Percentiles rank a stretch among this genome's conserved stretches.
These are phyloP conservation scores for Protula sp. DNA, from an alignment of 2,888 invertebrate genomes.

Conservation along the genomic window DNA sequence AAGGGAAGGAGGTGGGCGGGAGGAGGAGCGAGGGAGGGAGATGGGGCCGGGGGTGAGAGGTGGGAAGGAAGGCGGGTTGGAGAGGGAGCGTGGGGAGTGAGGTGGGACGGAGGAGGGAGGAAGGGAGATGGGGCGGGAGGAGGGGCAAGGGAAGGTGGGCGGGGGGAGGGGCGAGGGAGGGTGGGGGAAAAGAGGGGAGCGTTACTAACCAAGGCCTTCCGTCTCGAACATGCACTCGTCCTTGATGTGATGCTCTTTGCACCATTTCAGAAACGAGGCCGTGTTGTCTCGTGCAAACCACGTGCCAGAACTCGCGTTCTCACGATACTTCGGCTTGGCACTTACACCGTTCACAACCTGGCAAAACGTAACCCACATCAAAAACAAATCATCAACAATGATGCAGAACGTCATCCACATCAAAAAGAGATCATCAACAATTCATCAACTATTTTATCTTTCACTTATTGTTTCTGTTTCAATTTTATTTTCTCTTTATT, in stretches of 20 bases:
- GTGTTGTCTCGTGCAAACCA: slow-evolving; percentile 87
- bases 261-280: slow-evolving; percentile 82
- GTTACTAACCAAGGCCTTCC: slow-evolving; percentile 76
- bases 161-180: no score
- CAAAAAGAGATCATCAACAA: not conserved
- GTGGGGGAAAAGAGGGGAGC: no score
- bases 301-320: slow-evolving; percentile 75
- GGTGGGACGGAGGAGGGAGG: no score
- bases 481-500: no score
- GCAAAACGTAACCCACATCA: slow-evolving; percentile 1
- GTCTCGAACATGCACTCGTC: slow-evolving; percentile 84
- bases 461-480: not conserved
- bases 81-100: no score
- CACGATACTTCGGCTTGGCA: slow-evolving; percentile 64
- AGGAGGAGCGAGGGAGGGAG: not conserved
- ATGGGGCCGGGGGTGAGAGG: not conserved
- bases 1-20: not conserved
- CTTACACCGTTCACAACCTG: not conserved
- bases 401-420: no score
- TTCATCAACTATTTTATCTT: not conserved
- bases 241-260: slow-evolving; percentile 76
- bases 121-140: no score
- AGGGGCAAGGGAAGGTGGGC: no score
- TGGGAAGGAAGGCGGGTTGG: no score
- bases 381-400: not conserved